Evolutionary conservation across 1,140 invertebrate genomes (phyloP), one percentile per base, ranked within the genome.

Genomic region (Mya arenaria): DNA sequence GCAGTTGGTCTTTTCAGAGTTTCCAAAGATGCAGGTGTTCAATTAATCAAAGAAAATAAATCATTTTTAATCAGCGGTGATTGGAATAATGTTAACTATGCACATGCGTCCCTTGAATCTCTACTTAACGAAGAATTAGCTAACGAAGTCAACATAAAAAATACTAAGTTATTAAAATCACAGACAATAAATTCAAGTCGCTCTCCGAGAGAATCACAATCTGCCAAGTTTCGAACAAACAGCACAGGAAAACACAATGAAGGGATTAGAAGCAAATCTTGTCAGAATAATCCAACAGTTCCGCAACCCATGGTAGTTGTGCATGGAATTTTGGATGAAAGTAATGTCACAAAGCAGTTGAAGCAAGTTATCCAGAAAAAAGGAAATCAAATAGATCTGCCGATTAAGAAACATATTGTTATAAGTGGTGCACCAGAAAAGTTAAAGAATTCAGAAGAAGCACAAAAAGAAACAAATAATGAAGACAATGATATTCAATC

Each of bases 61-160:
- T 62, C 69, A 1, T 82, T 65, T 36, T 30, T 58, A 19, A 66
- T 82, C 25, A 34, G 30, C 36, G 79, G 79, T 25, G 41, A 73
- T 30, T 82, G 79, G 79, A 56, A 4, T n/a, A 71, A 74, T 10
- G 48, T 82, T 10, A 25, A 30, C 0, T 19, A 56, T n/a, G 79
- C 79, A 10, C 62, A 82, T 56, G 23, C 28, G 28, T 28, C 17
- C n/a, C 32, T 82, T 17, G 58, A 73, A 56, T 41, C 52, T 44
- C 41, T 34, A 28, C 63, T 82, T 80, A 25, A 41, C n/a, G 73
- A 82, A 17, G 71, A 82, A 63, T n/a, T 44, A 8, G 4, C 19
- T 52, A 25, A 62, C 17, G 41, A 73, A 23, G 8, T 68, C 0
- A 32, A 68, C 32, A 37, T 41, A 25, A 13, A 19, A n/a, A 23